Evolutionary conservation across 2,888 invertebrate genomes (phyloP).

Genomic region (Hemistola chrysoprasaria): DNA sequence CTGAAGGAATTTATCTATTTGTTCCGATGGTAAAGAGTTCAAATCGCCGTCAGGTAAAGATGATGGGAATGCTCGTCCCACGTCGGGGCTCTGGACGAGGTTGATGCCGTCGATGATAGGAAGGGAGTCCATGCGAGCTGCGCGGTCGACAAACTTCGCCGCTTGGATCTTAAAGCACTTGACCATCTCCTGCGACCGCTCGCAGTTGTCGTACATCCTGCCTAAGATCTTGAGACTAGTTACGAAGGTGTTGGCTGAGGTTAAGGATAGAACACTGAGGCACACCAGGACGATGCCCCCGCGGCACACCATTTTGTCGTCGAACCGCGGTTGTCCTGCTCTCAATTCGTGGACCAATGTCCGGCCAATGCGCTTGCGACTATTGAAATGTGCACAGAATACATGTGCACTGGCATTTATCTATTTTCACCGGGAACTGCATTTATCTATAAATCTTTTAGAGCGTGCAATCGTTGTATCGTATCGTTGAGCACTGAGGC

Average conservation of each 20-base stretch:
- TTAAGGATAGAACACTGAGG: slow-evolving; percentile 49
- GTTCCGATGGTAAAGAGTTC: slow-evolving; percentile 81
- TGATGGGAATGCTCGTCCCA: slow-evolving; percentile 72
- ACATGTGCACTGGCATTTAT: slow-evolving; percentile 79
- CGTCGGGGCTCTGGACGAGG: slow-evolving; percentile 73
- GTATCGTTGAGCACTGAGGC: slow-evolving; percentile 76
- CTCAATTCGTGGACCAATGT: slow-evolving; percentile 53
- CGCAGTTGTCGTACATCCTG: slow-evolving; percentile 84
- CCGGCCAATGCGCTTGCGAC: slow-evolving; percentile 68
- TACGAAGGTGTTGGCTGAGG: slow-evolving; percentile 65
- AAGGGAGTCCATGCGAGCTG: slow-evolving; percentile 83
- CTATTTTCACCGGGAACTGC: slow-evolving; percentile 82
- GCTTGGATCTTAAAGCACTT: slow-evolving; percentile 89
- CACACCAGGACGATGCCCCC: slow-evolving; percentile 62
- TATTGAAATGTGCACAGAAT: slow-evolving; percentile 77
- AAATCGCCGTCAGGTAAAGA: slow-evolving; percentile 81
- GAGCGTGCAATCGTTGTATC: slow-evolving; percentile 82
- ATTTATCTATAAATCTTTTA: slow-evolving; percentile 82
- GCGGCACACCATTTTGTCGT: slow-evolving; percentile 69
- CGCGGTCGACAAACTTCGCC: slow-evolving; percentile 84
- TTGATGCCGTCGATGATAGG: slow-evolving; percentile 84
- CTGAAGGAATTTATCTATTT: slow-evolving; percentile 82
- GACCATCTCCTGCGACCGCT: slow-evolving; percentile 83
- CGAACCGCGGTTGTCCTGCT: slow-evolving; percentile 52
- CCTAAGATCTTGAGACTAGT: slow-evolving; percentile 74